Evolutionary conservation across 1,140 invertebrate genomes (phyloP), one percentile per base, ranked within the genome.

Genomic region (Zaprionus inermis): DNA sequence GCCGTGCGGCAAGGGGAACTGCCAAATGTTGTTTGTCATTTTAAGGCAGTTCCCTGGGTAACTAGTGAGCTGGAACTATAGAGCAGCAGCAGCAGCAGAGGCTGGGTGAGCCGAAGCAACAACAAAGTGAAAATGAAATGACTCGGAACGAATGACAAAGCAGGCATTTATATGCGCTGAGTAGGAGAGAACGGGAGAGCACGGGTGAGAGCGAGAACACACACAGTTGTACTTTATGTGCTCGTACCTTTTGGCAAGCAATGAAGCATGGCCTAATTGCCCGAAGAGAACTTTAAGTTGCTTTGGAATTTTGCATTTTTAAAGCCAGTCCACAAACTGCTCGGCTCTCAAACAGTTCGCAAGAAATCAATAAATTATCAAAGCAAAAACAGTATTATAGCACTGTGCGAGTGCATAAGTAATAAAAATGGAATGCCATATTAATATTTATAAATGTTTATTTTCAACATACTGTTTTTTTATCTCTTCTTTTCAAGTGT

Each of bases 101-200:
- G 55, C 68, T 59, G 56, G 57, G 41, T 14, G 36, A 81, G 64
- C 68, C 76, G 78, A 66, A 69, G 76, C 75, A 83, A 89, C 84
- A 89, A 88, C 85, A 89, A 88, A 88, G 83, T 88, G 83, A 88
- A 88, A 89, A 88, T 88, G 84, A 88, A 88, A 88, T 88, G 83
- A 89, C 81, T 89, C 85, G 84, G 81, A 89, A 89, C 84, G 84
- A 89, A 89, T 88, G 83, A 85, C 83, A 88, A 83, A 88, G 83
- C 83, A 89, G 80, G 83, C 83, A 81, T 88, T 88, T 88, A 88
- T 71, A 77, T 63, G 75, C 78, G 64, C 61, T 52, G 10, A 24
- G 22, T 28, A 52, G 14, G 24, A 28, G 20, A 60, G 46, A 20
- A 11, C 20, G 51, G 61, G 41, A 41, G 18, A 54, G n/a, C n/a